Conservation (phyloP, 2,888 invertebrate species). For the Lasioglossum morio region DNA sequence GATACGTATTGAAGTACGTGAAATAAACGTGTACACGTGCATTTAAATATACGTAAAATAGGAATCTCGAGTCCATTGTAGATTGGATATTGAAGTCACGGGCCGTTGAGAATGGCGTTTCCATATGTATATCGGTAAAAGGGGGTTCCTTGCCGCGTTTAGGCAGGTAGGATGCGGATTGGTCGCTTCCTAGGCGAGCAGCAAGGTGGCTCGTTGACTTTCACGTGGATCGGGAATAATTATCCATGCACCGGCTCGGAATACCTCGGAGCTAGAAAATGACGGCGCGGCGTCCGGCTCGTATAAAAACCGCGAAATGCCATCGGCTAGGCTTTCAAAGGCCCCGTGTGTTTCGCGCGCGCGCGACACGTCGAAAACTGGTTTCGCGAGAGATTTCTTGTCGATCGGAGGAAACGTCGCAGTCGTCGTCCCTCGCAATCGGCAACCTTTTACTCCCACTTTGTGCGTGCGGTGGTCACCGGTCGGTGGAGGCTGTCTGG, state of each 20-base stretch:
- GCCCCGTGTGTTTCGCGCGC: constrained; percentile 18
- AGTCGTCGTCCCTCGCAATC: constrained; percentile 33
- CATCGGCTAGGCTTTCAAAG: constrained; percentile 54
- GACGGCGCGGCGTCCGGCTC: constrained; percentile 20
- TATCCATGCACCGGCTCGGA: constrained; percentile 49
- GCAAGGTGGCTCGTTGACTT: constrained; percentile 49
- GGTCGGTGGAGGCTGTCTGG: constrained; percentile 1
- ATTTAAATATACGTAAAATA: too few species aligned
- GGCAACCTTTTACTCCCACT: constrained; percentile 24
- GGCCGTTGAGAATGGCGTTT: too few species aligned
- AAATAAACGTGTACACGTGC: too few species aligned
- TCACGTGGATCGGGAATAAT: constrained; percentile 68
- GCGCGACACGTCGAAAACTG: constrained; percentile 48
- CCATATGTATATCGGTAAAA: too few species aligned
- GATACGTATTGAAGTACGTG: too few species aligned
- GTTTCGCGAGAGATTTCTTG: constrained; percentile 51
- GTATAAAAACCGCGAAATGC: constrained; percentile 54
- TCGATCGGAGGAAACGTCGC: constrained; percentile 41
- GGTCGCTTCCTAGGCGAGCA: constrained; percentile 55
- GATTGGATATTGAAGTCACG: too few species aligned
- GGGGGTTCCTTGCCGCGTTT: too few species aligned
- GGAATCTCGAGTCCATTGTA: too few species aligned
- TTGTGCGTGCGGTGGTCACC: background rate
- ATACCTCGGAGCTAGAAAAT: constrained; percentile 59
- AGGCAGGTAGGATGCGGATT: too few species aligned